Evolutionary conservation across 1,140 invertebrate species (phyloP).

Genomic region (Ylistrum balloti): DNA sequence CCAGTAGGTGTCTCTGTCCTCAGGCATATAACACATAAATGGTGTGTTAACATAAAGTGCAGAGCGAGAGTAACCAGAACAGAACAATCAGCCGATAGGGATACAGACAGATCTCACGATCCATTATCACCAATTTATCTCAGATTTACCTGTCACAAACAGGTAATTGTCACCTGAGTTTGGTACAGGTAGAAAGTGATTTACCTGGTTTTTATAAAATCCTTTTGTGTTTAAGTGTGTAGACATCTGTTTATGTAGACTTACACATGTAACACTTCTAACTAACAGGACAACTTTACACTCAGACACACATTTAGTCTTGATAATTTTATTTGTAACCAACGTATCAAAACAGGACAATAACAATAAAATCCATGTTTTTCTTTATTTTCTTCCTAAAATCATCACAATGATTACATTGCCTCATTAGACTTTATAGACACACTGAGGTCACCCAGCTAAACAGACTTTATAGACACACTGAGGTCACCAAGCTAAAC

Average conservation of each 20-base stretch:
- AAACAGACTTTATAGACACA: too few relatives aligned
- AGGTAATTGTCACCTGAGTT: not conserved
- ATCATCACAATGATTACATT: too few relatives aligned
- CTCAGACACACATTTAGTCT: too few relatives aligned
- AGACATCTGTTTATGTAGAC: not conserved
- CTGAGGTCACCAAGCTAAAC: too few relatives aligned
- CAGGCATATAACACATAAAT: not conserved
- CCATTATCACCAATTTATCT: slow-evolving; percentile 5
- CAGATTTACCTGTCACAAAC: not conserved
- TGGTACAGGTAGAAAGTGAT: not conserved
- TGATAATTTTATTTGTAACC: too few relatives aligned
- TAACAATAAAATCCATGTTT: too few relatives aligned
- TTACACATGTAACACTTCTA: not conserved
- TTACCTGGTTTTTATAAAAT: not conserved
- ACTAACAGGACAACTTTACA: not conserved
- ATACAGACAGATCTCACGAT: not conserved
- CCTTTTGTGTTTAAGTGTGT: not conserved
- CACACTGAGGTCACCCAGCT: too few relatives aligned
- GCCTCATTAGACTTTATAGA: too few relatives aligned
- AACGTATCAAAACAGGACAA: too few relatives aligned
- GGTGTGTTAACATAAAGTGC: not conserved
- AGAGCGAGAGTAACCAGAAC: not conserved
- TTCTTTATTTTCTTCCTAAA: too few relatives aligned
- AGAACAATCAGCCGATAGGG: not conserved
- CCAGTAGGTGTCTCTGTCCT: not conserved